Conservation (phyloP, 2,797 vertebrate species). For the Chrosomus eos region DNA sequence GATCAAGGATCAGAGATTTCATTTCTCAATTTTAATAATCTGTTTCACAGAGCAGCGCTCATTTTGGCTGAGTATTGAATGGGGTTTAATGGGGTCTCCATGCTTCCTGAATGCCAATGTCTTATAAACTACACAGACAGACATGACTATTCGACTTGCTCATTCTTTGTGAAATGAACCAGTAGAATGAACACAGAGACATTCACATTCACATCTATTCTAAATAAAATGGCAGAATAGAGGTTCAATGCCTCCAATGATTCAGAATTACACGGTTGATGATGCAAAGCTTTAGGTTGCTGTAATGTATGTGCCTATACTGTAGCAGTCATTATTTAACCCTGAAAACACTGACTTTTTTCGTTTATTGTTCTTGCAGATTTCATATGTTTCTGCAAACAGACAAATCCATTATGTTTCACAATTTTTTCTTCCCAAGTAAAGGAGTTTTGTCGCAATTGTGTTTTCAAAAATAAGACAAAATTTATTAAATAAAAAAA, state of each 20-base stretch:
- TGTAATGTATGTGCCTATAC: neutral
- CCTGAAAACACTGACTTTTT: neutral
- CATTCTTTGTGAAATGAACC: conserved; percentile 17
- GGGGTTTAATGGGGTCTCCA: conserved; percentile 5
- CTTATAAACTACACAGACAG: neutral
- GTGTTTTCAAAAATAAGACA: neutral
- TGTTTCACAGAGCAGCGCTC: neutral
- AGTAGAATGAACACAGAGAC: conserved; percentile 2
- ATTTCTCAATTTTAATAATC: neutral
- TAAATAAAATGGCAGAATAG: neutral
- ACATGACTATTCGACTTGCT: neutral
- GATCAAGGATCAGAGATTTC: neutral
- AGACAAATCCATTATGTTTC: neutral
- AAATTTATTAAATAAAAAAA: too few species aligned
- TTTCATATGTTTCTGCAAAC: neutral
- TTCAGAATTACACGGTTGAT: conserved; percentile 1
- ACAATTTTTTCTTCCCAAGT: neutral
- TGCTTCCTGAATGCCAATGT: neutral
- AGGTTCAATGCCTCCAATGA: neutral
- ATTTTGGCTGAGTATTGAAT: neutral
- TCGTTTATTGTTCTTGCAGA: too few species aligned
- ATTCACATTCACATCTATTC: neutral
- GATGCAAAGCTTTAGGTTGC: neutral
- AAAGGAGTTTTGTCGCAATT: neutral
- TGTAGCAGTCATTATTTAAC: conserved; percentile 4